Conservation (phyloP, 2,888 invertebrate species). For the Capitulum mitella region DNA sequence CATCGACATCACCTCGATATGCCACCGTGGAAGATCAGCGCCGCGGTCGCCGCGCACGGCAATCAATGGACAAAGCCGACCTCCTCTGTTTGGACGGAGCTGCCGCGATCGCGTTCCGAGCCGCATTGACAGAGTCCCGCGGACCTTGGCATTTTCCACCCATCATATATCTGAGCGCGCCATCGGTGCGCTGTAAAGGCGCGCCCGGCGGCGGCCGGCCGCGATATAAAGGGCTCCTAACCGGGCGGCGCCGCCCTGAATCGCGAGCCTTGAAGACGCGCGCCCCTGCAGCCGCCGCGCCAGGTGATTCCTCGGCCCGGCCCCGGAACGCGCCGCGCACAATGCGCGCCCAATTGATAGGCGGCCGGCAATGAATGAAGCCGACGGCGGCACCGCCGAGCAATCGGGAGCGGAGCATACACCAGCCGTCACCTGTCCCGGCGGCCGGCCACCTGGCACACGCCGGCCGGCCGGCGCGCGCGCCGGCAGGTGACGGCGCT, state of each 20-base stretch:
- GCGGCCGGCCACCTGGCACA: constrained; percentile 18
- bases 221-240: background rate
- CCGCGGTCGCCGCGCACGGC: no score
- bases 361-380: constrained; percentile 10
- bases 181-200: background rate
- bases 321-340: background rate
- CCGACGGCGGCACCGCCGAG: background rate
- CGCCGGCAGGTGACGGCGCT: background rate
- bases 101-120: background rate
- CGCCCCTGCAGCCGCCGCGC: background rate
- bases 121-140: background rate
- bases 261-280: background rate
- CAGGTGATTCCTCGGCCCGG: background rate
- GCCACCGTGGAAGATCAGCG: background rate
- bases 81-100: background rate
- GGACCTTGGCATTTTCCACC: constrained; percentile 13
- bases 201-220: background rate
- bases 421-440: constrained; percentile 7
- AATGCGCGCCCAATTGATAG: constrained; percentile 6
- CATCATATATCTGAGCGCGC: background rate
- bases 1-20: background rate
- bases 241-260: background rate
- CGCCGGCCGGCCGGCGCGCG: background rate
- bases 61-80: background rate
- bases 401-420: background rate